Evolutionary conservation across 2,888 invertebrate genomes (phyloP).

Genomic region (Halictus quadricinctus): DNA sequence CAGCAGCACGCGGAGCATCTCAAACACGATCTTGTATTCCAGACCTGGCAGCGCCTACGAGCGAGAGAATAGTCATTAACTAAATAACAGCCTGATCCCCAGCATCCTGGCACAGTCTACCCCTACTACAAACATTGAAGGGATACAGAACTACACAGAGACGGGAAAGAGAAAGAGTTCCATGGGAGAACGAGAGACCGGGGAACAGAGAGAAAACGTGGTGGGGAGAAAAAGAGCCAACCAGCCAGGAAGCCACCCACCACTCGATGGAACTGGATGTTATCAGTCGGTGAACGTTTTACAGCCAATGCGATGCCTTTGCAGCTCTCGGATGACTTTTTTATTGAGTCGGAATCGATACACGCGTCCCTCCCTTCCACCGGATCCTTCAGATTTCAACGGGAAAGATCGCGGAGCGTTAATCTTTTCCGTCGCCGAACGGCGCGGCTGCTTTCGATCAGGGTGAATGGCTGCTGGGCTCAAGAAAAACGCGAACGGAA

Average conservation of each 20-base stretch:
- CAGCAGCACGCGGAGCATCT: slow-evolving; percentile 79
- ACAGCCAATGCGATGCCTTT: slow-evolving; percentile 75
- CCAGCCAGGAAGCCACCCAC: slow-evolving; percentile 72
- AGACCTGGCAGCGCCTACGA: slow-evolving; percentile 75
- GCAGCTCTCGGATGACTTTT: slow-evolving; percentile 71
- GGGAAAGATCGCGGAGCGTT: slow-evolving; percentile 20
- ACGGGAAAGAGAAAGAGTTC: not conserved
- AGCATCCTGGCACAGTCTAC: slow-evolving; percentile 63
- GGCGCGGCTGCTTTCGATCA: not conserved
- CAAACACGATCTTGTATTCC: slow-evolving; percentile 82
- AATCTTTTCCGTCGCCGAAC: slow-evolving; percentile 11
- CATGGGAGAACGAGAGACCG: not conserved
- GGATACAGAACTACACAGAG: not conserved
- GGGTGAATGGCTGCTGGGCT: slow-evolving; percentile 11
- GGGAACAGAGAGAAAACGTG: slow-evolving; percentile 1
- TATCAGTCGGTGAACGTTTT: slow-evolving; percentile 78
- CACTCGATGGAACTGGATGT: slow-evolving; percentile 73
- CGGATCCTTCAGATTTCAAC: slow-evolving; percentile 42
- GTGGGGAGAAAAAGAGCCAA: slow-evolving; percentile 56
- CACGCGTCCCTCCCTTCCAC: slow-evolving; percentile 37
- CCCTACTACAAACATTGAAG: slow-evolving; percentile 23
- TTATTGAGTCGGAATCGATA: slow-evolving; percentile 70
- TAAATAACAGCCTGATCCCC: slow-evolving; percentile 80
- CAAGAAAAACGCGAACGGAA: not conserved
- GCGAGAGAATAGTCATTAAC: slow-evolving; percentile 82